These are phyloP conservation scores for Bombus soroeensis DNA, from an alignment of 1,140 invertebrate species.

Conservation along the genomic window DNA sequence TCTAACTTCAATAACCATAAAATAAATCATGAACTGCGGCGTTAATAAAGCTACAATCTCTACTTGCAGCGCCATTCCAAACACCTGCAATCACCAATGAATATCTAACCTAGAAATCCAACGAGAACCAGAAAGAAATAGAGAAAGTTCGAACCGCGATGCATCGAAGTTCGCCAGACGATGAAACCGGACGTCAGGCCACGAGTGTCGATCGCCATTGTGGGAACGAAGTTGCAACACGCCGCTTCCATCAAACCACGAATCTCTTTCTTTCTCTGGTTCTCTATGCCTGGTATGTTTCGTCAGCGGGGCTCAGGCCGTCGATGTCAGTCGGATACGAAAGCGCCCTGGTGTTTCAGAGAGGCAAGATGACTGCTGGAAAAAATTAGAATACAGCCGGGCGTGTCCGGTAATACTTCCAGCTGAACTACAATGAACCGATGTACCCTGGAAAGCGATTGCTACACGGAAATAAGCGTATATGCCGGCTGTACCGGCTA, in stretches of 20 bases:
- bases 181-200: background rate
- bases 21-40: too few species aligned
- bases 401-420: constrained; percentile 57
- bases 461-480: constrained; percentile 45
- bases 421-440: constrained; percentile 46
- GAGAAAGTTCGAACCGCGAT: background rate
- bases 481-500: constrained; percentile 1
- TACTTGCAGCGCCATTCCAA: background rate
- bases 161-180: background rate
- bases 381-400: constrained; percentile 49
- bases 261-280: constrained; percentile 5
- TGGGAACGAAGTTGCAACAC: constrained; percentile 25
- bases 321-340: constrained; percentile 27
- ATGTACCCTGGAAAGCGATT: constrained; percentile 48
- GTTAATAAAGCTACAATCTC: too few species aligned
- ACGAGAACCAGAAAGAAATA: background rate
- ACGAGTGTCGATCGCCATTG: constrained; percentile 10
- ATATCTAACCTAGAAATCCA: background rate
- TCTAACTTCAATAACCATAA: background rate
- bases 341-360: constrained; percentile 34
- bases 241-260: constrained; percentile 18
- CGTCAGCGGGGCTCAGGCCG: constrained; percentile 30
- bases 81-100: background rate
- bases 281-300: background rate
- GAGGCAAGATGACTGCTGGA: constrained; percentile 12